Evolutionary conservation across 2,113 vertebrate genomes (phyloP).

Genomic region (Mesocricetus auratus): DNA sequence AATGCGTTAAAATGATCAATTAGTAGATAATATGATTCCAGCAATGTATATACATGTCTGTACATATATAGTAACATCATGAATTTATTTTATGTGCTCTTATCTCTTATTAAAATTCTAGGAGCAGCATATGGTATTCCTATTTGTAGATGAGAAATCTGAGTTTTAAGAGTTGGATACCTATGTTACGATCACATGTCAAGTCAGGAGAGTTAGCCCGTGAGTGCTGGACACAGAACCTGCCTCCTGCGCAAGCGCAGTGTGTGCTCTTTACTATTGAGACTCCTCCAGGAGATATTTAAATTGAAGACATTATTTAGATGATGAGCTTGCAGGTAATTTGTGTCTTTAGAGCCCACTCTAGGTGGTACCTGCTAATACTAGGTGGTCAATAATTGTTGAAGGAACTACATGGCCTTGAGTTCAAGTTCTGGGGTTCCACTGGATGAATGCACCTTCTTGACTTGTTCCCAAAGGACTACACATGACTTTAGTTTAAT

Average conservation of each 20-base stretch:
- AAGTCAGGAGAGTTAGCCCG: neutral
- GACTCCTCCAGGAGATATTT: neutral
- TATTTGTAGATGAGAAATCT: neutral
- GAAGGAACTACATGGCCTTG: neutral
- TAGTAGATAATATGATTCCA: neutral
- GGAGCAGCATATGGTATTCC: neutral
- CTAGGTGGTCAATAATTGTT: neutral
- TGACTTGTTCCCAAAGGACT: slow-evolving; percentile 21
- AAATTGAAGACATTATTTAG: slow-evolving; percentile 1
- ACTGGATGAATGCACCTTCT: neutral
- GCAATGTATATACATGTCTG: neutral
- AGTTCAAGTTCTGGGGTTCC: neutral
- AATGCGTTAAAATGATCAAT: neutral
- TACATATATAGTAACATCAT: neutral
- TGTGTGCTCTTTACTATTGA: neutral
- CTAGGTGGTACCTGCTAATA: neutral
- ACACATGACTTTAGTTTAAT: neutral
- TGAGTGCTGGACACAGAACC: neutral
- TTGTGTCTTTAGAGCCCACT: neutral
- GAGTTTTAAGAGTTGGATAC: neutral
- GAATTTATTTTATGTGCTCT: neutral
- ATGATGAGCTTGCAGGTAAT: neutral
- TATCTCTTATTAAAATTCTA: neutral
- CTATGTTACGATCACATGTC: neutral
- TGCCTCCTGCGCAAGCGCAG: neutral